Evolutionary conservation across 2,888 invertebrate genomes (phyloP), one percentile per base, ranked within the genome.

Genomic region (Callyntrura guangdongensis): DNA sequence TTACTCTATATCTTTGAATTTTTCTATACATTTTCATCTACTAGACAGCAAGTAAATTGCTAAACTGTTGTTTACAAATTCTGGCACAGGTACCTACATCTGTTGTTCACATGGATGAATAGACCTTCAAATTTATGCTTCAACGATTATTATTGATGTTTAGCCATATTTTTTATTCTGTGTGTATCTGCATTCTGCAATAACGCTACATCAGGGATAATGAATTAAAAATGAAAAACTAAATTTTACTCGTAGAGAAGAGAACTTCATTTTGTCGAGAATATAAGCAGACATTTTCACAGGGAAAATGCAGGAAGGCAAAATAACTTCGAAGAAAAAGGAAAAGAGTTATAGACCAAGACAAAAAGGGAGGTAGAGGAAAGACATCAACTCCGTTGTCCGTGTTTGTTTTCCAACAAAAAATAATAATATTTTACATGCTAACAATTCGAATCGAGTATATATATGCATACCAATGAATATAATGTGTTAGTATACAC

Each of bases 241-340:
- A 2, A 27, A 36, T 36, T 47, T 72, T 72, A 17, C 47, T 72
- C 17, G 47, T 47, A 47, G 47, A 72, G 17, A 72, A 47, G 69
- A n/a, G n/a, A n/a, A 69, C 14, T 69, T 72, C 47, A 72, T 72
- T 45, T 72, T 72, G 47, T 17, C n/a, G 45, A 72, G 72, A 72
- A 72, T 36, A 64, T 47, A n/a, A 36, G 72, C 17, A 72, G 45
- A 72, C 47, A 47, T 72, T 72, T 72, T 72, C 45, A 17, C 45
- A 45, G 72, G 22, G 64, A 72, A 72, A 72, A 47, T 45, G 47
- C 47, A 69, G 69, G 69, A 45, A 45, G 72, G 72, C 20, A 47
- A 45, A 17, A n/a, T 17, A 72, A 36, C 36, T 36, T 36, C 36
- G 45, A 47, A 72, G 45, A 17, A 72, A 25, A 72, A 47, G n/a